Conservation (phyloP, 2,888 invertebrate genomes). For the Reticulitermes lucifugus region DNA sequence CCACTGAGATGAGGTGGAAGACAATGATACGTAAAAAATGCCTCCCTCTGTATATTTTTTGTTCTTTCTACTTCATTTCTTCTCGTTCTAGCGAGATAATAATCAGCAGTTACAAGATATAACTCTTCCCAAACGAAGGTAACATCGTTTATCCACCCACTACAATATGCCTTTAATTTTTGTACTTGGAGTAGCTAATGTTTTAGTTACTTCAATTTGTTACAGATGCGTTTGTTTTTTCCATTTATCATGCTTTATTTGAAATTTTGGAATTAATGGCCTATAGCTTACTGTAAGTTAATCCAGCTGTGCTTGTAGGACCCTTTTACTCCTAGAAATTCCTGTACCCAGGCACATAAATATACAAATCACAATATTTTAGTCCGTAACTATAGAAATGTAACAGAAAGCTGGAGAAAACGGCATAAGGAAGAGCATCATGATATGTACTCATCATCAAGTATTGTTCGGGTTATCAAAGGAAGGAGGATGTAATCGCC, state of each 20-base stretch:
- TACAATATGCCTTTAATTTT: neutral
- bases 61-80: neutral
- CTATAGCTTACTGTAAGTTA: too few species aligned
- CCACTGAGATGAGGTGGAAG: neutral
- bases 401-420: too few species aligned
- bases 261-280: too few species aligned
- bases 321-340: too few species aligned
- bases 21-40: neutral
- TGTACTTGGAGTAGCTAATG: neutral
- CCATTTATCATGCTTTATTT: neutral
- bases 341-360: too few species aligned
- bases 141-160: neutral
- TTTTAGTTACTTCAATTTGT: neutral
- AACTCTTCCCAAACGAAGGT: neutral
- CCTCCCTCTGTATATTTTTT: neutral
- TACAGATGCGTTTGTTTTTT: neutral
- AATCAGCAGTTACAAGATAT: constrained; percentile 4
- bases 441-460: too few species aligned
- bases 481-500: too few species aligned
- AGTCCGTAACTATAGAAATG: too few species aligned
- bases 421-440: too few species aligned
- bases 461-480: too few species aligned
- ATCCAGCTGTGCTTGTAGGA: too few species aligned
- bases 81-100: neutral
- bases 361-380: too few species aligned